These are phyloP conservation scores for Bombus affinis DNA, from an alignment of 1,140 invertebrate genomes.

Conservation along the genomic window DNA sequence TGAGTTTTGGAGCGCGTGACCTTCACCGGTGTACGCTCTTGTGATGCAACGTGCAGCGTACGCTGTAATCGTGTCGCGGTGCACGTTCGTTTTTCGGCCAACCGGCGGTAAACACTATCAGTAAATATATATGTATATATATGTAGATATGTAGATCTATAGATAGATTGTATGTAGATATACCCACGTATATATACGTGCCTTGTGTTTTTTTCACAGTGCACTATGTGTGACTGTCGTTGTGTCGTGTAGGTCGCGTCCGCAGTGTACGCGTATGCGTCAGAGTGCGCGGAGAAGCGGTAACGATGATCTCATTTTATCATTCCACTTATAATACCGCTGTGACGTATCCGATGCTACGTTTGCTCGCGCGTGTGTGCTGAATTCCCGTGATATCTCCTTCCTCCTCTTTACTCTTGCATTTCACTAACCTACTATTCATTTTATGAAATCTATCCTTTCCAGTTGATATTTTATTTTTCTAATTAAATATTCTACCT, in stretches of 20 bases:
- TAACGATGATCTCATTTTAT: conserved; percentile 78
- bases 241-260: conserved; percentile 21
- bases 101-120: conserved; percentile 19
- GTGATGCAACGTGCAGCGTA: conserved; percentile 40
- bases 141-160: too few relatives aligned
- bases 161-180: too few relatives aligned
- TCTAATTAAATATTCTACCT: too few relatives aligned
- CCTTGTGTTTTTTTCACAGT: conserved; percentile 3
- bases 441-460: neutral
- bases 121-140: neutral
- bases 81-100: conserved; percentile 38
- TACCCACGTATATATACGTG: neutral
- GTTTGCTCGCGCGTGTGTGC: conserved; percentile 7
- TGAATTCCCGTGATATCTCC: conserved; percentile 42
- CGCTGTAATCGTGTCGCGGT: conserved; percentile 1
- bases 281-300: conserved; percentile 50
- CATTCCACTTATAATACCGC: conserved; percentile 70
- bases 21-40: conserved; percentile 8
- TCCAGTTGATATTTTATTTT: neutral
- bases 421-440: conserved; percentile 1
- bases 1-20: conserved; percentile 32
- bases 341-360: conserved; percentile 50
- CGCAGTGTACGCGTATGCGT: neutral
- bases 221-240: neutral
- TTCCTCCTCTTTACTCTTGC: conserved; percentile 3